A percentile compares a stretch with the other conserved stretches of the same genome.
Evolutionary conservation across 2,888 invertebrate species (phyloP).

Genomic region (Tipula vernalis): DNA sequence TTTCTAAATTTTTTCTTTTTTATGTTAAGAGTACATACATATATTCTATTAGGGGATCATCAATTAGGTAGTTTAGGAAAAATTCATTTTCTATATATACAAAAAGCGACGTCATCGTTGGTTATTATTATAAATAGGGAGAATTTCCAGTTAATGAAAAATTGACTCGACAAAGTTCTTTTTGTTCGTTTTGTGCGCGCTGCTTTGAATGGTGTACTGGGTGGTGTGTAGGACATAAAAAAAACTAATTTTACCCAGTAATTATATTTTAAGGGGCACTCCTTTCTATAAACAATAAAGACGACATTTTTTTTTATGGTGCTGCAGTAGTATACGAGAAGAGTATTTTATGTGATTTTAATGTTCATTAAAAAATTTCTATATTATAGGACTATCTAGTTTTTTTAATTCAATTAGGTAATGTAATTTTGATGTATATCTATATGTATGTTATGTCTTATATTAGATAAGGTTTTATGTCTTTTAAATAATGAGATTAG

Average conservation of each 20-base stretch:
- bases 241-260: background rate
- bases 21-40: background rate
- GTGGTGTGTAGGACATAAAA: background rate
- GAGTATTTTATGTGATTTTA: background rate
- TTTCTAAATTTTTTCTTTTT: too few relatives aligned
- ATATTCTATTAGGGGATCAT: background rate
- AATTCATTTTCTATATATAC: background rate
- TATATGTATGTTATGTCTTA: background rate
- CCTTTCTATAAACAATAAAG: background rate
- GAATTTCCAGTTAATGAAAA: background rate
- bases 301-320: background rate
- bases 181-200: background rate
- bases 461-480: background rate
- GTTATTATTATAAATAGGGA: background rate
- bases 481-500: too few relatives aligned
- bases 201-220: background rate
- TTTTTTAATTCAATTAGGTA: background rate
- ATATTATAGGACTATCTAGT: background rate
- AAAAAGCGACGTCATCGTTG: background rate
- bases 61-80: background rate
- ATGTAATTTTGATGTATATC: background rate
- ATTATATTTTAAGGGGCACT: background rate
- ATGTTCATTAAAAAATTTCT: background rate
- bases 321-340: background rate
- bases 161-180: background rate